Evolutionary conservation across 2,888 invertebrate genomes (phyloP), one percentile per base, ranked within the genome.

Genomic region (Sinodicranocentrus sp.): DNA sequence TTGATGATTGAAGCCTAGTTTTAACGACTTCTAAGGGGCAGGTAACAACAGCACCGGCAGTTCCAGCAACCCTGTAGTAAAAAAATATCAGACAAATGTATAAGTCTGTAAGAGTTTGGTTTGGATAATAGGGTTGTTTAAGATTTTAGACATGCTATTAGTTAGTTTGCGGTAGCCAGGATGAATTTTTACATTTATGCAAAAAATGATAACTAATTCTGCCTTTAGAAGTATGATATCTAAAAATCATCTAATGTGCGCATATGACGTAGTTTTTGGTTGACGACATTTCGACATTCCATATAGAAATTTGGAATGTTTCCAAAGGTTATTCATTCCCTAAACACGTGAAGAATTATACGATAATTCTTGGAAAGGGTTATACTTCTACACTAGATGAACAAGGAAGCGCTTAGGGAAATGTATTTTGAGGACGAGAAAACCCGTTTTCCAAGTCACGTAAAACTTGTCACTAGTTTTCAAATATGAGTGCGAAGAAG

Each of bases 21-120:
- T 99, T 99, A 61, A 99, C 97, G 88, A 99, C 98, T 92, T 99
- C 99, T 89, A 99, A 92, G 13, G 99, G 99, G 91, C 98, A 98
- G 90, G 99, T 99, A 87, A 97, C 94, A 88, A 99, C 96, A 19
- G 98, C 98, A 73, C 98, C 98, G 63, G 96, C 95, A 72, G 98
- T 99, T 86, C 99, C 99, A 87, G 98, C 99, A 91, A 96, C 94
- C 90, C 98, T 98, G 65, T 82, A 61, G 17, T 26, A 91, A 91
- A 89, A 76, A 54, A 67, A 17, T 23, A 33, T 57, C 25, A 17
- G 2, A 63, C n/a, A 33, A 28, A 21, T 57, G 5, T 10, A 10
- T 33, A 33, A 33, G 10, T 33, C 28, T 63, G 23, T 21, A 6
- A 57, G 15, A 21, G 8, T 21, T 57, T 57, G 8, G 21, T 57